phyloP scores from a whole-genome alignment of 2,888 invertebrate species.

The Galeruca laticollis region DNA sequence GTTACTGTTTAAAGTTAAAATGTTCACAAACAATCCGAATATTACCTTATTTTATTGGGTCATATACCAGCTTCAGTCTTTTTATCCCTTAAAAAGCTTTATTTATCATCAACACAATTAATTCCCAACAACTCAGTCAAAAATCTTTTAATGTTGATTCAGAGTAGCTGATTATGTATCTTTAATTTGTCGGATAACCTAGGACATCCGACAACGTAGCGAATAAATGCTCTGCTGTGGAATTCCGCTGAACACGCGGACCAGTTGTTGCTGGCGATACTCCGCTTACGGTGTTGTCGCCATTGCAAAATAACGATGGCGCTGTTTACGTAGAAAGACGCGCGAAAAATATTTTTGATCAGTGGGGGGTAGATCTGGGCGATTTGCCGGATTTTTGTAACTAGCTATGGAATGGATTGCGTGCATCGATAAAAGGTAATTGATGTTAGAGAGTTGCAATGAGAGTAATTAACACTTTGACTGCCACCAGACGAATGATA shows the following conservation, averaged over 20 bases:
- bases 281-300: constrained; percentile 11
- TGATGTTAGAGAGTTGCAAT: background rate
- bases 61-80: no score
- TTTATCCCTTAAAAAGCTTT: no score
- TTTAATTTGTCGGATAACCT: background rate
- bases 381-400: constrained; percentile 3
- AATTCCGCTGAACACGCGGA: constrained; percentile 14
- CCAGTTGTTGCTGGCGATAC: constrained; percentile 15
- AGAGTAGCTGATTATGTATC: no score
- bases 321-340: constrained; percentile 16
- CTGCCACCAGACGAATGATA: no score
- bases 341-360: constrained; percentile 12
- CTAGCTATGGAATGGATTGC: constrained; percentile 56
- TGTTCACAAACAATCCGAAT: no score
- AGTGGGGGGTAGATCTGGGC: constrained; percentile 16
- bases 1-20: no score
- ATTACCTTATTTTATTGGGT: no score
- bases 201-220: constrained; percentile 12
- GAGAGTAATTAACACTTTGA: no score
- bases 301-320: constrained; percentile 1
- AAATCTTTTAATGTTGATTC: no score
- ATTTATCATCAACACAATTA: no score
- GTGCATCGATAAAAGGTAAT: constrained; percentile 55
- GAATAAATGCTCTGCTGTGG: background rate
- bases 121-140: no score